These are phyloP conservation scores for Sebastes vulpes DNA, from an alignment of 2,797 vertebrate genomes.

Conservation along the genomic window DNA sequence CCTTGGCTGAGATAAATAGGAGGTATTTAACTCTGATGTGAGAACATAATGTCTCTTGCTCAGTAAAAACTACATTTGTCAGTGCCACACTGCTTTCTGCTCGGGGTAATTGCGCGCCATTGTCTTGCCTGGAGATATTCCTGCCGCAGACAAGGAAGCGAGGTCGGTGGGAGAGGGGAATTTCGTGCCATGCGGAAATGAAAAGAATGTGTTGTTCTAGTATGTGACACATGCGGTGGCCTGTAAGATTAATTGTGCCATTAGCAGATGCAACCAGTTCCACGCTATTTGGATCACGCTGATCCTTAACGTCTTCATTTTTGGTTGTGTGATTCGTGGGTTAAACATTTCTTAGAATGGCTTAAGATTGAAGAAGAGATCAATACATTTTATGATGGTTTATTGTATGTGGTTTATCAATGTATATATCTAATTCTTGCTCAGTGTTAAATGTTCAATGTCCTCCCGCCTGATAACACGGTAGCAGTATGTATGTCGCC, in stretches of 20 bases:
- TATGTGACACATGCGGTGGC: constrained; percentile 64
- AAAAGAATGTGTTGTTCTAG: constrained; percentile 69
- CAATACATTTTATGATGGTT: neutral
- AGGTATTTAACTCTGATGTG: constrained; percentile 84
- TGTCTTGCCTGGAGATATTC: constrained; percentile 83
- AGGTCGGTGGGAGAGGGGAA: constrained; percentile 61
- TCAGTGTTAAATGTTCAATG: neutral
- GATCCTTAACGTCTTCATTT: constrained; percentile 36
- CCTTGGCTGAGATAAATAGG: constrained; percentile 82
- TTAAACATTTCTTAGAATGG: constrained; percentile 16
- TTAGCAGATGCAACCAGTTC: constrained; percentile 62
- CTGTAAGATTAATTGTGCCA: constrained; percentile 76
- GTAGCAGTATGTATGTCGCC: neutral
- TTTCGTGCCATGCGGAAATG: constrained; percentile 66
- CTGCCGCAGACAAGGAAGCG: constrained; percentile 64
- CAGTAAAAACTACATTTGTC: constrained; percentile 88
- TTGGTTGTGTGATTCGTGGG: constrained; percentile 23
- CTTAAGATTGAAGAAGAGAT: neutral
- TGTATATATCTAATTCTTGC: neutral
- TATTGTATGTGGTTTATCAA: neutral
- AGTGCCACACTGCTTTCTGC: constrained; percentile 83
- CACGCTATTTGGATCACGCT: constrained; percentile 38
- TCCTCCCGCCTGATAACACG: neutral
- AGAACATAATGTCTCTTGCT: constrained; percentile 82
- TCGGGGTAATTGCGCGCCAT: constrained; percentile 81